phyloP scores from a whole-genome alignment of 2,113 vertebrate species.

The Uria aalge region DNA sequence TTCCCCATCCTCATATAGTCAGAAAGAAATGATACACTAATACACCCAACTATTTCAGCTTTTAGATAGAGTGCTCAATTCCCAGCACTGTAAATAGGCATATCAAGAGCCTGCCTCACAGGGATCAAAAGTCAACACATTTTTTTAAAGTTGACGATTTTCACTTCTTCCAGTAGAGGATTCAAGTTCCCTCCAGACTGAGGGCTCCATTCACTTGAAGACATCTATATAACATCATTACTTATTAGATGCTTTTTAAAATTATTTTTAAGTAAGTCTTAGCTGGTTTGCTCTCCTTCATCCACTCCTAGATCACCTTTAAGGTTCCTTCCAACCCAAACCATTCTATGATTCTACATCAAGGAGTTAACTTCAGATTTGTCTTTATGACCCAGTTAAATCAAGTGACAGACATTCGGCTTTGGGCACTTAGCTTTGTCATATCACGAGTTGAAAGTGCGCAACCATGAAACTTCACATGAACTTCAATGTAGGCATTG shows the following conservation, averaged over 20 bases:
- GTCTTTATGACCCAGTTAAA: not conserved
- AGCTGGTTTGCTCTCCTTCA: not conserved
- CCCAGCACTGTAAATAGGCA: not conserved
- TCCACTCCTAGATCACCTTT: not conserved
- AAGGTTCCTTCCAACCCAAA: not conserved
- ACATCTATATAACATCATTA: not conserved
- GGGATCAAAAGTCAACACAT: not conserved
- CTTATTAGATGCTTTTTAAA: not conserved
- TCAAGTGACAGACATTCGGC: not conserved
- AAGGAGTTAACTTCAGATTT: not conserved
- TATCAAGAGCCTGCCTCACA: not conserved
- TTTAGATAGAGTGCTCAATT: not conserved
- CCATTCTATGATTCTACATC: not conserved
- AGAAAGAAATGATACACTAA: not conserved
- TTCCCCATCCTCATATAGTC: not conserved
- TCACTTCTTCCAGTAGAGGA: not conserved
- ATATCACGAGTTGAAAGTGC: not conserved
- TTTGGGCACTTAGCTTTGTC: not conserved
- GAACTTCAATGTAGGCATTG: not conserved
- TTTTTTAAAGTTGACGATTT: not conserved
- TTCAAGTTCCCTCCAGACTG: not conserved
- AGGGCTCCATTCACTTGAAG: not conserved
- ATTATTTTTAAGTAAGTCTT: not conserved
- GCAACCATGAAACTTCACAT: not conserved
- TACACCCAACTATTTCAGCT: not conserved